phyloP scores from a whole-genome alignment of 2,113 vertebrate species.

The Trematomus loennbergii region DNA sequence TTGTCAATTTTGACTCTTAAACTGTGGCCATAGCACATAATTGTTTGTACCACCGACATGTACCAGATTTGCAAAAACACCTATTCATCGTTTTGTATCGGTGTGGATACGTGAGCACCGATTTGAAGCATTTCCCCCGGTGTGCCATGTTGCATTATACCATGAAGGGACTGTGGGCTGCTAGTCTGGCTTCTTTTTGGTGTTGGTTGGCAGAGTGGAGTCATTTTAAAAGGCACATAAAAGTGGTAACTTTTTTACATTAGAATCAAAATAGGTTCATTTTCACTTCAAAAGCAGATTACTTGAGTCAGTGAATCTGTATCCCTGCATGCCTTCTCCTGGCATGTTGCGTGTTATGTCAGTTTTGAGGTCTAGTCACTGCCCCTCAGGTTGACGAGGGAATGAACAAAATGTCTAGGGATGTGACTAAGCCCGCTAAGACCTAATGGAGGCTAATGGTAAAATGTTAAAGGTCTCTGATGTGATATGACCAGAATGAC shows the following conservation, averaged over 20 bases:
- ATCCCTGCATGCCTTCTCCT: constrained; percentile 7
- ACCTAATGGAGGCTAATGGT: constrained; percentile 54
- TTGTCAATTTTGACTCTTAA: constrained; percentile 51
- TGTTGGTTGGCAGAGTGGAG: constrained; percentile 39
- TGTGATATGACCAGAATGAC: constrained; percentile 61
- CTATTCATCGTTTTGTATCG: constrained; percentile 50
- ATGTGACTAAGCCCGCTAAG: constrained; percentile 52
- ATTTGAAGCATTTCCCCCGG: constrained; percentile 48
- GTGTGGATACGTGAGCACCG: constrained; percentile 35
- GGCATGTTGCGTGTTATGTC: constrained; percentile 6
- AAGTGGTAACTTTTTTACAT: constrained; percentile 25
- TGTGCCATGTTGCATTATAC: constrained; percentile 65
- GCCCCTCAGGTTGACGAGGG: constrained; percentile 39
- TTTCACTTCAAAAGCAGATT: background rate
- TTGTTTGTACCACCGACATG: constrained; percentile 62
- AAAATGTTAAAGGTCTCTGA: constrained; percentile 60
- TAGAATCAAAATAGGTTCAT: background rate
- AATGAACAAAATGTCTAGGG: constrained; percentile 53
- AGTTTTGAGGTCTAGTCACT: constrained; percentile 17
- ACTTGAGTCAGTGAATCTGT: constrained; percentile 11
- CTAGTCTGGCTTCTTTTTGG: constrained; percentile 48
- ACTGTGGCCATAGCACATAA: constrained; percentile 52
- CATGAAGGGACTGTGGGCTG: constrained; percentile 61
- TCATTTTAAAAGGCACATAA: constrained; percentile 29
- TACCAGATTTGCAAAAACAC: constrained; percentile 54